phyloP scores from a whole-genome alignment of 2,113 vertebrate species.

The Odontesthes bonariensis region DNA sequence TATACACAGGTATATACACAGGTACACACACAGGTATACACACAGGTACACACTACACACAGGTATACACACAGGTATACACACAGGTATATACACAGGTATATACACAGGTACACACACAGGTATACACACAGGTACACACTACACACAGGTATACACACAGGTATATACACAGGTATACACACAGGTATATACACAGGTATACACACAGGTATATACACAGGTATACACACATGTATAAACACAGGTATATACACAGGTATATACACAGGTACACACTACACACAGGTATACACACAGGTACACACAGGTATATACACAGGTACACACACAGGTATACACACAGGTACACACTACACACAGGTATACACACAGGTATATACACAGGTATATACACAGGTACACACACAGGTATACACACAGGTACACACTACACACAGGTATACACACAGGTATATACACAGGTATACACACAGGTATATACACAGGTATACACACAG shows the following conservation, averaged over 20 bases:
- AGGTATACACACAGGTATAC: background rate
- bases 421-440: constrained; percentile 15
- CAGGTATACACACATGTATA: background rate
- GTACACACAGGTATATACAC: background rate
- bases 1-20: background rate
- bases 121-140: constrained; percentile 12
- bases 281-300: background rate
- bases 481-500: background rate
- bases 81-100: constrained; percentile 9
- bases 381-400: background rate
- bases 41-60: background rate
- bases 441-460: constrained; percentile 13
- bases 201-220: background rate
- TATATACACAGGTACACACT: constrained; percentile 1
- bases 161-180: background rate
- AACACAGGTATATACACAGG: constrained; percentile 4
- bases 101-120: constrained; percentile 7
- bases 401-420: background rate
- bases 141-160: background rate
- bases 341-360: background rate
- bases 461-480: background rate
- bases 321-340: background rate
- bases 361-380: background rate
- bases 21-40: background rate
- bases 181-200: background rate